phyloP scores from a whole-genome alignment of 2,797 vertebrate species.

The Anas capensis region DNA sequence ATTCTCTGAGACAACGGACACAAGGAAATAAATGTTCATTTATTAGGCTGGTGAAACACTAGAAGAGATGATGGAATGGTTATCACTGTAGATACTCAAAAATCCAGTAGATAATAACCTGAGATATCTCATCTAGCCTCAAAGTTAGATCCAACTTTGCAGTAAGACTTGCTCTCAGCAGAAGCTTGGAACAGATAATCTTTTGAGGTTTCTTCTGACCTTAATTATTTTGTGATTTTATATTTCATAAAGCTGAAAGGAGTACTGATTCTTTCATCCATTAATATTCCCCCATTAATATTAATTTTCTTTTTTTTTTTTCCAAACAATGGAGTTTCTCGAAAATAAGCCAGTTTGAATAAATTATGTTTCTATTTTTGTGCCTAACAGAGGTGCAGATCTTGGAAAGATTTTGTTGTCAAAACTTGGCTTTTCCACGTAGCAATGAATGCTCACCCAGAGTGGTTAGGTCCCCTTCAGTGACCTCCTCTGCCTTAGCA shows the following conservation, averaged over 20 bases:
- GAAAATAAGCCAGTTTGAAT: background rate
- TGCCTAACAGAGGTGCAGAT: background rate
- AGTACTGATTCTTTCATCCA: background rate
- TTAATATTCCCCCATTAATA: background rate
- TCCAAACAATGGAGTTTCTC: background rate
- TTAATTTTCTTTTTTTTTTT: background rate
- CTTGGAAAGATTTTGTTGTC: background rate
- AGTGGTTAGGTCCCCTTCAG: rapidly evolving
- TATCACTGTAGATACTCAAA: background rate
- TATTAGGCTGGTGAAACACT: background rate
- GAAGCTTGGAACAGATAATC: background rate
- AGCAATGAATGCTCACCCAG: background rate
- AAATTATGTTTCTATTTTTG: background rate
- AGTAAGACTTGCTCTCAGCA: background rate
- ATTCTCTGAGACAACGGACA: background rate
- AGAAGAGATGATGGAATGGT: background rate
- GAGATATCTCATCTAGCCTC: background rate
- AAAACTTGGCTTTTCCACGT: background rate
- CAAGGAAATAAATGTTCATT: background rate
- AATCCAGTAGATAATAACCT: background rate
- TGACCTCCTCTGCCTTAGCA: background rate
- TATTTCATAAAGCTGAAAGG: background rate
- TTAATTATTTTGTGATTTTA: background rate
- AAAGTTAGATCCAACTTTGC: background rate
- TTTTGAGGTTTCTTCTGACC: background rate